These are phyloP conservation scores for Drosophila bunnanda DNA, from an alignment of 2,888 invertebrate genomes.

Conservation along the genomic window DNA sequence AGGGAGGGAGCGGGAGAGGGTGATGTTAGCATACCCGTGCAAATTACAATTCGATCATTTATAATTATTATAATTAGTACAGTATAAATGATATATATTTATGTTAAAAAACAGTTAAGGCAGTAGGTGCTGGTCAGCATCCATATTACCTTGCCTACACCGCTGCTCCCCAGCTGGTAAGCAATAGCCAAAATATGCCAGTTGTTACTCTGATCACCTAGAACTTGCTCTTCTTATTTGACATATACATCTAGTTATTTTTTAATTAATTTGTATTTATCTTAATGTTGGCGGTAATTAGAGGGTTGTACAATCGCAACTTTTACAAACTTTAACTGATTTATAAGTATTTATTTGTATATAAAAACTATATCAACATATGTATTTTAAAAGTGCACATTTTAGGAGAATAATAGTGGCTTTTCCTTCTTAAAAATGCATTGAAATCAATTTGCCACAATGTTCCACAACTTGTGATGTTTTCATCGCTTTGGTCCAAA, in stretches of 20 bases:
- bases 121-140: slow-evolving; percentile 64
- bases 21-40: too few species aligned
- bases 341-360: neutral
- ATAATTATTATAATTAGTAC: too few species aligned
- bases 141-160: slow-evolving; percentile 68
- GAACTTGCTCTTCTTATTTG: slow-evolving; percentile 5
- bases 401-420: neutral
- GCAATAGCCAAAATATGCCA: neutral
- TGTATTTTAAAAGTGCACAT: neutral
- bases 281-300: neutral
- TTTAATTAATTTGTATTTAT: neutral
- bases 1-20: too few species aligned
- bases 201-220: slow-evolving; percentile 13
- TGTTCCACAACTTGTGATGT: slow-evolving; percentile 10
- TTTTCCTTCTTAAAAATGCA: neutral
- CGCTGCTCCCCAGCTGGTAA: slow-evolving; percentile 70
- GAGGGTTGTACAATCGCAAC: neutral
- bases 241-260: slow-evolving; percentile 24
- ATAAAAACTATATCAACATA: neutral
- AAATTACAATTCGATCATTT: too few species aligned
- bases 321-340: neutral
- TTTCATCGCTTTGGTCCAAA: neutral
- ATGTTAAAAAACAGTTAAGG: too few species aligned
- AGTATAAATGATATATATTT: too few species aligned
- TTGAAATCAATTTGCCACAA: slow-evolving; percentile 4